phyloP scores from a whole-genome alignment of 1,140 invertebrate species.

The Oryctes rhinoceros region DNA sequence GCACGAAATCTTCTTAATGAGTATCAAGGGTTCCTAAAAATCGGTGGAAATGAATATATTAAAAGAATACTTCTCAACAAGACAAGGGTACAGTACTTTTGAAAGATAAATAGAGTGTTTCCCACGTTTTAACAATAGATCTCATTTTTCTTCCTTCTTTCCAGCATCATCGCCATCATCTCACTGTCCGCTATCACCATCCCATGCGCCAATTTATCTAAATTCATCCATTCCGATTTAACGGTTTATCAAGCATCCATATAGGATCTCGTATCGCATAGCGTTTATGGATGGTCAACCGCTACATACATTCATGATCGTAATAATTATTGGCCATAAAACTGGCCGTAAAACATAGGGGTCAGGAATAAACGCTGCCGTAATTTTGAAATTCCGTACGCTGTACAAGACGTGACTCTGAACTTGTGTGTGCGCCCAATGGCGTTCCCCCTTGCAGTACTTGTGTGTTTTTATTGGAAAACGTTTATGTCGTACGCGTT shows the following conservation, averaged over 20 bases:
- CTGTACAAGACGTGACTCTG: conserved; percentile 42
- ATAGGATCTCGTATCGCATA: neutral
- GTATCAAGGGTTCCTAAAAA: no score
- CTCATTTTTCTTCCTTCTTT: no score
- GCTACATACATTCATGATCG: conserved; percentile 40
- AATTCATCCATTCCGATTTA: no score
- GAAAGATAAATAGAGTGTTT: no score
- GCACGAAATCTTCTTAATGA: no score
- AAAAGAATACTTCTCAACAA: no score
- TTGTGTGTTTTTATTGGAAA: conserved; percentile 14
- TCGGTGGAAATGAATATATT: no score
- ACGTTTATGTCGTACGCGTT: conserved; percentile 5
- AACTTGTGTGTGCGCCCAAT: neutral
- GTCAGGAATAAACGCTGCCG: conserved; percentile 46
- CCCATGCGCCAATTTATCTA: neutral
- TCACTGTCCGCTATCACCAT: neutral
- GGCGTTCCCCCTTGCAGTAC: neutral
- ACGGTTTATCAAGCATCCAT: neutral
- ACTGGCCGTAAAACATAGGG: conserved; percentile 43
- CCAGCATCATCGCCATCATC: no score
- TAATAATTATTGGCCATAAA: conserved; percentile 49
- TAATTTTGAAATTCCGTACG: conserved; percentile 47
- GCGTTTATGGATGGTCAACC: conserved; percentile 13
- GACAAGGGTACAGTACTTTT: no score
- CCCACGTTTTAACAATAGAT: no score